Evolutionary conservation across 2,113 vertebrate species (phyloP).

Genomic region (Girardinichthys multiradiatus): DNA sequence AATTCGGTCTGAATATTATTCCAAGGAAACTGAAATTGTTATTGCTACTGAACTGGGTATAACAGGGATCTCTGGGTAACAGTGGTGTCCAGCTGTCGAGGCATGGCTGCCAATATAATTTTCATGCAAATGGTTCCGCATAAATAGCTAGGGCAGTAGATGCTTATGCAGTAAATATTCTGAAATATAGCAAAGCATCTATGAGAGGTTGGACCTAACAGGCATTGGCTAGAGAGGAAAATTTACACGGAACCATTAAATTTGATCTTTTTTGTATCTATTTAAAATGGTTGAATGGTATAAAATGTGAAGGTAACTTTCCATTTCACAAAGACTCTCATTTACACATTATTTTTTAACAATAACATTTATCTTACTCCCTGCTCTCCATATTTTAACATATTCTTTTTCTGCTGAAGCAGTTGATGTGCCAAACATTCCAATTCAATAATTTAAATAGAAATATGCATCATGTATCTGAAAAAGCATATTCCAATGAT

Average conservation of each 20-base stretch:
- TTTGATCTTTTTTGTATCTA: constrained; percentile 47
- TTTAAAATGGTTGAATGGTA: constrained; percentile 42
- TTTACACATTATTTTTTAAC: constrained; percentile 4
- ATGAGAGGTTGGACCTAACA: constrained; percentile 37
- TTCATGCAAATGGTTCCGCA: constrained; percentile 62
- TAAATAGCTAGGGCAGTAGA: constrained; percentile 49
- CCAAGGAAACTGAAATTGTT: constrained; percentile 56
- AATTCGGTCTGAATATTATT: constrained; percentile 64
- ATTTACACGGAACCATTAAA: constrained; percentile 48
- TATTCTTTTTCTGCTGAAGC: background rate
- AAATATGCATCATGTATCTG: background rate
- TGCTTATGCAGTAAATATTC: constrained; percentile 34
- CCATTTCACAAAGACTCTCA: background rate
- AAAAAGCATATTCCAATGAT: background rate
- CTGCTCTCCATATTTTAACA: background rate
- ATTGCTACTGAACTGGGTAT: constrained; percentile 51
- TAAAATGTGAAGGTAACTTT: constrained; percentile 25
- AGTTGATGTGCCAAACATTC: background rate
- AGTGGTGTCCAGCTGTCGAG: constrained; percentile 61
- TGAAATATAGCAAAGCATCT: constrained; percentile 36
- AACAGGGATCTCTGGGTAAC: constrained; percentile 49
- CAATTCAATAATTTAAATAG: background rate
- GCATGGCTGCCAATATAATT: constrained; percentile 59
- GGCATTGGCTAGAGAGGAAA: constrained; percentile 14
- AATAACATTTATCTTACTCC: background rate